Percentiles rank a stretch among this genome's conserved stretches.
phyloP scores from a whole-genome alignment of 92 coral and sea anemone genomes.

The Micromussa lordhowensis region DNA sequence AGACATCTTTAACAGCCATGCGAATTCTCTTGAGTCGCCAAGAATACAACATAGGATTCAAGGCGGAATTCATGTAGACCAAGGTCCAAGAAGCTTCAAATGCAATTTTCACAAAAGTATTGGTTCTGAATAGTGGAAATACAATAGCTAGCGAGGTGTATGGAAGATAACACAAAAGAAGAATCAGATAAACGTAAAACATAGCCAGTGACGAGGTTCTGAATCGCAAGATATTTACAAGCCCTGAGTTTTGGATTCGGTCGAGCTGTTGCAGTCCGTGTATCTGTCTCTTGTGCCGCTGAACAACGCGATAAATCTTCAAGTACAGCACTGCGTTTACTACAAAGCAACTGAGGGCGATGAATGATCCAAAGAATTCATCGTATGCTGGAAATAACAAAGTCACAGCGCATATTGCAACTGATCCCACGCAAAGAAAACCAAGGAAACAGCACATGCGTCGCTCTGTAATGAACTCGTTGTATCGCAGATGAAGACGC shows the following conservation, averaged over 20 bases:
- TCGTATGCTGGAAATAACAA: neutral
- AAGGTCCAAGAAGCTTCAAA: slow-evolving; percentile 18
- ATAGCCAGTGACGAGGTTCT: neutral
- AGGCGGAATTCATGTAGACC: slow-evolving; percentile 17
- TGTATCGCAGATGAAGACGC: slow-evolving; percentile 52
- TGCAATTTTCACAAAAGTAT: neutral
- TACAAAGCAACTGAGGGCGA: neutral
- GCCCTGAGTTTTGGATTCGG: neutral
- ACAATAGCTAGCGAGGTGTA: slow-evolving; percentile 1
- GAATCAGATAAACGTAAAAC: slow-evolving; percentile 21
- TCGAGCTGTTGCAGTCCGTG: neutral
- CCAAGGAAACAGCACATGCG: slow-evolving; percentile 4
- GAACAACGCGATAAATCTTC: slow-evolving; percentile 21
- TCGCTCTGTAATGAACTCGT: slow-evolving; percentile 18
- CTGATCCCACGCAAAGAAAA: neutral
- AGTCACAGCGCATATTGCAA: neutral
- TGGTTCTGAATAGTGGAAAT: slow-evolving; percentile 1
- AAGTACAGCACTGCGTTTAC: slow-evolving; percentile 16
- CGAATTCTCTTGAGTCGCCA: slow-evolving; percentile 25
- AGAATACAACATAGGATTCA: slow-evolving; percentile 18
- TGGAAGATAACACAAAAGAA: slow-evolving; percentile 12
- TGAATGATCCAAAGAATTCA: neutral
- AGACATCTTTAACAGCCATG: neutral
- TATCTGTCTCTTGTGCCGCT: slow-evolving; percentile 11
- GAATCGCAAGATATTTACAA: slow-evolving; percentile 4